phyloP scores from a whole-genome alignment of 2,797 vertebrate species.

The Numenius phaeopus region DNA sequence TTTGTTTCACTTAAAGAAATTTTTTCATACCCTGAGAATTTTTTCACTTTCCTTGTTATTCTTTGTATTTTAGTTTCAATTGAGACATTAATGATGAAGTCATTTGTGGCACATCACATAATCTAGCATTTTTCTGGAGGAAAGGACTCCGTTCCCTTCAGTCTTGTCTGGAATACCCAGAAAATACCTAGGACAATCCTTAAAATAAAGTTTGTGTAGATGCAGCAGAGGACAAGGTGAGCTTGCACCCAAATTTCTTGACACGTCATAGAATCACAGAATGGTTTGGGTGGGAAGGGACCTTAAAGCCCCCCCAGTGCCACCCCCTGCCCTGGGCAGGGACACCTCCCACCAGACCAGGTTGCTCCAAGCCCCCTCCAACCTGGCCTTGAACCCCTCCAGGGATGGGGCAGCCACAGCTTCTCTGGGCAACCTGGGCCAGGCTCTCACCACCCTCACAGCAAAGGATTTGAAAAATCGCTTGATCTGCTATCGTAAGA shows the following conservation, averaged over 20 bases:
- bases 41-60: not conserved
- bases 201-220: not conserved
- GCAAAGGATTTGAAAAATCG: not conserved
- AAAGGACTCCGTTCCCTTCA: not conserved
- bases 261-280: too few species aligned
- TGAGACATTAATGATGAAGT: not conserved
- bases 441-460: not conserved
- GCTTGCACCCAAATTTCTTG: not conserved
- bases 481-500: not conserved
- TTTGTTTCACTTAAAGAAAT: not conserved
- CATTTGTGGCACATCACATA: not conserved
- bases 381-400: too few species aligned
- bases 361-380: too few species aligned
- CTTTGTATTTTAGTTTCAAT: not conserved
- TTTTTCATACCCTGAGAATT: not conserved
- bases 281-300: too few species aligned
- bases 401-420: too few species aligned
- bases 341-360: too few species aligned
- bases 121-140: not conserved
- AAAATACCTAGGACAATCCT: not conserved
- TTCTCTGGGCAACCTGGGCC: too few species aligned
- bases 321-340: too few species aligned
- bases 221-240: not conserved
- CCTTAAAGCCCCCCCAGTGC: too few species aligned
- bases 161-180: not conserved